Base-by-base conservation (phyloP, 2,888 invertebrate genomes). In the Quadroppia sp. region DNA sequence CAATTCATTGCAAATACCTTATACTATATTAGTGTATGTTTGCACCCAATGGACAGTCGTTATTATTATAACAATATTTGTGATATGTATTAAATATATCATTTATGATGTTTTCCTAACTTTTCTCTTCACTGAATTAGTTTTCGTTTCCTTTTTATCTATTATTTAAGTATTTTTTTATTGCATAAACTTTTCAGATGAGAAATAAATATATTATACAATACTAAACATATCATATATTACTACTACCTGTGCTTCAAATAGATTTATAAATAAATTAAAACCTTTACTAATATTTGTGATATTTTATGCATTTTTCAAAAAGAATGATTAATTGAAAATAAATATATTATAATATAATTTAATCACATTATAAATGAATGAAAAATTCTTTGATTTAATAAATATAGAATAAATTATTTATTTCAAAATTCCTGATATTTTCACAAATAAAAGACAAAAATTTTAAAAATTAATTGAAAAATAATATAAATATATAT, bases 121-220 rank as follows among this genome's bases (percentile, higher is more conserved):
- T 69, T 69, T 69, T 15, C 69, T 42, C 40, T 45, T 9, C 23
- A 28, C 40, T 25, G 40, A 45, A 69, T 69, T 69, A 69, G 45
- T 69, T 69, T 69, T 69, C 17, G 20, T 11, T 40, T n/a, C 40
- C 69, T 42, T 69, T 42, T 25, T 67, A 69, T 69, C 25, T 42
- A 69, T 64, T 69, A 69, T 69, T 69, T 25, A 69, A 69, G 13
- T n/a, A 56, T 36, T 13, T 69, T 67, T 69, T 69, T 40, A 69
- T 69, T 42, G 9, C 69, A 69, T 69, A 28, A 45, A 4, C 20
- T 69, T 45, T 64, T 56, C 30, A 20, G 23, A 36, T 20, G 23
- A 23, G 28, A 56, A 2, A 28, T 56, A n/a, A 56, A 17, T 17
- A 23, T 56, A 30, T 56, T 20, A 45, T 45, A 36, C 36, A 7